phyloP scores from a whole-genome alignment of 92 coral and sea anemone species.

The Paragorgia papillata region DNA sequence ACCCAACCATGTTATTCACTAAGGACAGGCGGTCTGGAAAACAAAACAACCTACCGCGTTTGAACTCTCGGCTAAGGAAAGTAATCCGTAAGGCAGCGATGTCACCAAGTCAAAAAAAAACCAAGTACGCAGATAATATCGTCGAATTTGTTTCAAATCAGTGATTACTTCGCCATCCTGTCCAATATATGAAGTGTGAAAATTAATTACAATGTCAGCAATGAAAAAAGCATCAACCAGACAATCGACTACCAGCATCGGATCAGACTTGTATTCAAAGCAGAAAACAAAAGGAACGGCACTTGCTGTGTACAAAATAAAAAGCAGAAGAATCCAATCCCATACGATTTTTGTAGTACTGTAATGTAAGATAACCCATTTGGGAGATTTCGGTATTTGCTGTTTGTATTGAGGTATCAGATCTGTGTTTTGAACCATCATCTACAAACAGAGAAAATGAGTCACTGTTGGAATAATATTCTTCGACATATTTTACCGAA shows the following conservation, averaged over 20 bases:
- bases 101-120: slow-evolving; percentile 87
- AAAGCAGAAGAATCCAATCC: slow-evolving; percentile 89
- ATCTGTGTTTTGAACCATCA: slow-evolving; percentile 87
- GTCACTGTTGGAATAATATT: too few relatives aligned
- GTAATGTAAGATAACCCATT: slow-evolving; percentile 88
- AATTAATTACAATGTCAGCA: slow-evolving; percentile 88
- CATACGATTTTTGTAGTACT: slow-evolving; percentile 76
- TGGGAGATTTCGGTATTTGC: slow-evolving; percentile 87
- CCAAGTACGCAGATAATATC: slow-evolving; percentile 84
- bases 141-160: slow-evolving; percentile 72
- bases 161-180: slow-evolving; percentile 88
- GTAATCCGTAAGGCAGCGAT: slow-evolving; percentile 86
- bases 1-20: too few relatives aligned
- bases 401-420: slow-evolving; percentile 92
- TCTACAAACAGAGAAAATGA: slow-evolving; percentile 48
- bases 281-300: slow-evolving; percentile 92
- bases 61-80: slow-evolving; percentile 55
- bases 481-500: too few relatives aligned
- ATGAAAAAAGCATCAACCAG: slow-evolving; percentile 88
- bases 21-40: background rate
- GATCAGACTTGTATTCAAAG: slow-evolving; percentile 54
- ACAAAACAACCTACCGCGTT: slow-evolving; percentile 70
- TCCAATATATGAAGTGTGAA: slow-evolving; percentile 87
- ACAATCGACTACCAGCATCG: slow-evolving; percentile 69
- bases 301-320: slow-evolving; percentile 87